phyloP scores from a whole-genome alignment of 2,113 vertebrate species.

The Fulica atra region DNA sequence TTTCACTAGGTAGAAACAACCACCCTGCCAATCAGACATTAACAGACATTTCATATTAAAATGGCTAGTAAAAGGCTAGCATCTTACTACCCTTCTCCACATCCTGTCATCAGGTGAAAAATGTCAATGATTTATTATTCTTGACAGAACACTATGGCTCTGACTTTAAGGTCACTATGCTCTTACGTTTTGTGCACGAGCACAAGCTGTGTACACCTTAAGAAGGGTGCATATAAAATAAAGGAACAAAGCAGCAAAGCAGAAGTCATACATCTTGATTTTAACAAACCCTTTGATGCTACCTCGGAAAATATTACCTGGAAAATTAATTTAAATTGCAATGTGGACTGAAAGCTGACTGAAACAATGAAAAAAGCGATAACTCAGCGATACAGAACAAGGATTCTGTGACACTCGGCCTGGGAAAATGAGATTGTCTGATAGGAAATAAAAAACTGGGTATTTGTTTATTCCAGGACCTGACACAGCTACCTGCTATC shows the following conservation, averaged over 20 bases:
- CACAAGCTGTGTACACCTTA: background rate
- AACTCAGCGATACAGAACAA: background rate
- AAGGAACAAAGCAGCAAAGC: slow-evolving; percentile 24
- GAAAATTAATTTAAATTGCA: background rate
- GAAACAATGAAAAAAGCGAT: background rate
- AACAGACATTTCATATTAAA: background rate
- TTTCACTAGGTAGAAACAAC: background rate
- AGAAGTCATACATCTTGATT: background rate
- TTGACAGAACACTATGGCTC: slow-evolving; percentile 17
- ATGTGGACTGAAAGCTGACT: background rate
- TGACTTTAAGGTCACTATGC: slow-evolving; percentile 55
- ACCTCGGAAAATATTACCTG: background rate
- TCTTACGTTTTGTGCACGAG: slow-evolving; percentile 2
- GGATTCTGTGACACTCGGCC: background rate
- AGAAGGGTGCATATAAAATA: background rate
- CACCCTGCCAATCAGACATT: background rate
- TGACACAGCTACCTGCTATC: background rate
- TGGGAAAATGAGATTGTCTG: background rate
- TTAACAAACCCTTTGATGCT: background rate
- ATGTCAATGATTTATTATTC: background rate
- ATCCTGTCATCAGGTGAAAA: background rate
- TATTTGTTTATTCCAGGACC: background rate
- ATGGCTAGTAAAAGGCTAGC: background rate
- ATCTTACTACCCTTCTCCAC: background rate
- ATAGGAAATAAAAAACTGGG: background rate